A percentile compares a stretch with the other conserved stretches of the same genome.
Evolutionary conservation across 2,797 vertebrate species (phyloP).

Genomic region (Hydrophis major): DNA sequence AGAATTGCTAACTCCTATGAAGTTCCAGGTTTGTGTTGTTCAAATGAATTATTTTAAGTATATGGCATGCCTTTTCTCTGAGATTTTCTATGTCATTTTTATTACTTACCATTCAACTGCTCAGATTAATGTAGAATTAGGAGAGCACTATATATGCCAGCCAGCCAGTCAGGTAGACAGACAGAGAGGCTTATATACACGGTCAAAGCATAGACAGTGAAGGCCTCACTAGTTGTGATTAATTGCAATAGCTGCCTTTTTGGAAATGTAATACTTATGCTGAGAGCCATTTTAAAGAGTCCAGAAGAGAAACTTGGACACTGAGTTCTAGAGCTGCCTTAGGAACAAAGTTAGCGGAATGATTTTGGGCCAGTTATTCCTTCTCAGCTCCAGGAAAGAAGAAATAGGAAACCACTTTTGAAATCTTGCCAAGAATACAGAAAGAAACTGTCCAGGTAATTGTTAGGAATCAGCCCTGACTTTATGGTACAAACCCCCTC

Average conservation of each 20-base stretch:
- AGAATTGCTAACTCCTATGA: slow-evolving; percentile 2
- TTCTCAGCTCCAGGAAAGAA: neutral
- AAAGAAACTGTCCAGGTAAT: neutral
- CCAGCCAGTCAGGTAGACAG: neutral
- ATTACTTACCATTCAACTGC: slow-evolving; percentile 10
- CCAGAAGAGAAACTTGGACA: neutral
- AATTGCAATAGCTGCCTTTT: neutral
- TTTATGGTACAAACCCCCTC: neutral
- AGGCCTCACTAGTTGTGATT: neutral
- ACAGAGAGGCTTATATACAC: neutral
- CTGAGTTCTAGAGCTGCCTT: neutral
- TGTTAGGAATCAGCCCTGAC: neutral
- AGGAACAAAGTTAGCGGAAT: neutral
- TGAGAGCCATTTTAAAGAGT: neutral
- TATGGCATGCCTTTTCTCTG: neutral
- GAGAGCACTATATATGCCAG: neutral
- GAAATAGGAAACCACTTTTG: neutral
- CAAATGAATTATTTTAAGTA: neutral
- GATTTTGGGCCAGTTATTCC: neutral
- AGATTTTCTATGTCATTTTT: neutral
- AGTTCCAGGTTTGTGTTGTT: slow-evolving; percentile 7
- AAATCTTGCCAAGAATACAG: neutral
- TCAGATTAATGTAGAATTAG: neutral
- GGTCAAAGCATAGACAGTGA: neutral
- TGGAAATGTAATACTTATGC: neutral